Conservation (phyloP, 2,113 vertebrate genomes). For the Chascanopsetta lugubris region DNA sequence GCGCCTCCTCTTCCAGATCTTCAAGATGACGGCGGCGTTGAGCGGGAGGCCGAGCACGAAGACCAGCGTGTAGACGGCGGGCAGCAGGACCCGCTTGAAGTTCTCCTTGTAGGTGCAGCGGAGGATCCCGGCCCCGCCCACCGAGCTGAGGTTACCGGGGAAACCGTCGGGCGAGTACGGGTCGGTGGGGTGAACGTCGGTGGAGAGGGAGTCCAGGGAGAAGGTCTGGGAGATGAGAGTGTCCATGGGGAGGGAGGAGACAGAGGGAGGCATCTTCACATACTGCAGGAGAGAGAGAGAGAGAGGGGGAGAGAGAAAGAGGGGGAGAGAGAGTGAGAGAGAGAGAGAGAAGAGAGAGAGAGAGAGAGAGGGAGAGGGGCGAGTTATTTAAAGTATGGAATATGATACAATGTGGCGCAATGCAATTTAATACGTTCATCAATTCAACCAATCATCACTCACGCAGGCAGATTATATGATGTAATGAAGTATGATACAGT, state of each 20-base stretch:
- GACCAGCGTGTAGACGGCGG: slow-evolving; percentile 87
- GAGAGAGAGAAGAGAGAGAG: slow-evolving; percentile 25
- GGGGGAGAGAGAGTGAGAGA: slow-evolving; percentile 23
- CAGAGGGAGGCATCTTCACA: slow-evolving; percentile 62
- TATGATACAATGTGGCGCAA: too few relatives aligned
- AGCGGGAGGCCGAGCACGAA: slow-evolving; percentile 87
- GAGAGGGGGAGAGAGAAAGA: slow-evolving; percentile 16
- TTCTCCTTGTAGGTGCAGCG: slow-evolving; percentile 91
- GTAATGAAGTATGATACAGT: background rate
- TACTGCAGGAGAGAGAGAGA: slow-evolving; percentile 53
- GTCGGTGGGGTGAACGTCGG: slow-evolving; percentile 22
- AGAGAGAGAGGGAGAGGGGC: slow-evolving; percentile 4
- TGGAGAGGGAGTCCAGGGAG: slow-evolving; percentile 23
- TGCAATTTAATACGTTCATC: too few relatives aligned
- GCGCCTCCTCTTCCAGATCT: slow-evolving; percentile 84
- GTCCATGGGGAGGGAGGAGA: slow-evolving; percentile 28
- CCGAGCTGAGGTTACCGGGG: slow-evolving; percentile 45
- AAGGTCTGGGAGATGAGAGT: slow-evolving; percentile 17
- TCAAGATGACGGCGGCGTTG: slow-evolving; percentile 87
- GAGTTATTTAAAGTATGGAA: too few relatives aligned
- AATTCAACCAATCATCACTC: too few relatives aligned
- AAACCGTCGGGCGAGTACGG: background rate
- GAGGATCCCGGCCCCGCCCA: background rate
- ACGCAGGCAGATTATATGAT: background rate
- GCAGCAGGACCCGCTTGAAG: slow-evolving; percentile 91